Base-by-base conservation (phyloP, 2,797 vertebrate genomes). In the Spinus olivaceus region DNA sequence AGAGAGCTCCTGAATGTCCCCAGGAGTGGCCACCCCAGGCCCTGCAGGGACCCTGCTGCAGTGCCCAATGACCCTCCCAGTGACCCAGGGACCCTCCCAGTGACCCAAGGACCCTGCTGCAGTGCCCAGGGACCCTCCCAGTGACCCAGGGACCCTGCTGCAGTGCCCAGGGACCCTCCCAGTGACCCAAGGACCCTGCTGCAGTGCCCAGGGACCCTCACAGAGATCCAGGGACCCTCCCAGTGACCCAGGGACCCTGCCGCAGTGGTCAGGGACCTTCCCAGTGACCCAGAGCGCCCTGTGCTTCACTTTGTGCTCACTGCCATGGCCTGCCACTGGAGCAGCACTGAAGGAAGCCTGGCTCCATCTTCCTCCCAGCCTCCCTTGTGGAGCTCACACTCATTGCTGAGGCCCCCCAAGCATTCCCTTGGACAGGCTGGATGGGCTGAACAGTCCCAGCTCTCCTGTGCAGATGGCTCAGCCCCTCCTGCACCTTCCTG, bases 341-440 rank as follows among this genome's bases (percentile, higher is more conserved):
- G 4, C 3, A 18, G 4, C 33, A 10, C 32, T 18, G 19, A 4
- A 27, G 44, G 71, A 14, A 73, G 28, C 28, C 46, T 72, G 69
- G 37, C 47, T 70, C 39, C 42, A 28, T 7, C 20, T 33, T 14
- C 8, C 9, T 78, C 19, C 18, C 47, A 33, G 4, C 14, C 32
- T 61, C 25, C 53, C 54, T n/a, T 30, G 28, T 5, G 14, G 10
- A 30, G 41, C 20, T 49, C 5, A 1, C 25, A 47, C 32, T 9
- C 9, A 4, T 1, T 15, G 11, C 39, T 19, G 44, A 27, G 10
- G 35, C n/a, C 3, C 33, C 9, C 14, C 0, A 1, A 1, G 21
- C 35, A 17, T 23, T 64, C 49, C 41, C 60, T 39, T 24, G 14
- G 20, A 5, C 3, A 47, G 32, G 20, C 27, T 54, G 63, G 25